phyloP scores from a whole-genome alignment of 1,140 invertebrate genomes.

The Drosophila varians region DNA sequence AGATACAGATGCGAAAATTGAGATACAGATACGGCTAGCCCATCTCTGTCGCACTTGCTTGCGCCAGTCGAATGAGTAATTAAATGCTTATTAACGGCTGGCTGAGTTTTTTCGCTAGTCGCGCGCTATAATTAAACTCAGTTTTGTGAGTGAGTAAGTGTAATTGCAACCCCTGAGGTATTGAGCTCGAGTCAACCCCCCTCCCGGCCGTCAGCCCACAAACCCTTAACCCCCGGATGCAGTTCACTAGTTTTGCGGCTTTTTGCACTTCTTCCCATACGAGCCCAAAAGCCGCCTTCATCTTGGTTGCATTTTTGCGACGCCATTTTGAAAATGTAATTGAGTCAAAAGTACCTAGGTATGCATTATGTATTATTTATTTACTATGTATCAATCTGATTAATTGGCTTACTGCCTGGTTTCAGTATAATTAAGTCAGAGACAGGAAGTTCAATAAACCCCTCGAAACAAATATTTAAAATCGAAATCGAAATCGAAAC shows the following conservation, averaged over 20 bases:
- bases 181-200: constrained; percentile 23
- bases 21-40: neutral
- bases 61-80: constrained; percentile 63
- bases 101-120: constrained; percentile 76
- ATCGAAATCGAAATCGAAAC: neutral
- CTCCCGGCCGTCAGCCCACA: neutral
- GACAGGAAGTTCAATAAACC: constrained; percentile 6
- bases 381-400: neutral
- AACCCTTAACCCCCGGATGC: constrained; percentile 7
- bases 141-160: constrained; percentile 46
- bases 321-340: constrained; percentile 76
- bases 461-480: neutral
- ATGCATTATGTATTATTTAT: too few relatives aligned
- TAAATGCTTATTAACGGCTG: constrained; percentile 82
- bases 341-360: constrained; percentile 18
- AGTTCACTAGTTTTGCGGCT: constrained; percentile 37
- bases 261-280: constrained; percentile 19
- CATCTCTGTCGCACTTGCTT: constrained; percentile 4
- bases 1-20: constrained; percentile 9
- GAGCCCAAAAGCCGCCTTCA: constrained; percentile 16
- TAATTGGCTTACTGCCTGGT: neutral
- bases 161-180: constrained; percentile 40
- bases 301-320: constrained; percentile 41
- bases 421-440: neutral
- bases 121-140: constrained; percentile 77